Evolutionary conservation across 1,140 invertebrate genomes (phyloP), one percentile per base, ranked within the genome.

Genomic region (Adelges cooleyi): DNA sequence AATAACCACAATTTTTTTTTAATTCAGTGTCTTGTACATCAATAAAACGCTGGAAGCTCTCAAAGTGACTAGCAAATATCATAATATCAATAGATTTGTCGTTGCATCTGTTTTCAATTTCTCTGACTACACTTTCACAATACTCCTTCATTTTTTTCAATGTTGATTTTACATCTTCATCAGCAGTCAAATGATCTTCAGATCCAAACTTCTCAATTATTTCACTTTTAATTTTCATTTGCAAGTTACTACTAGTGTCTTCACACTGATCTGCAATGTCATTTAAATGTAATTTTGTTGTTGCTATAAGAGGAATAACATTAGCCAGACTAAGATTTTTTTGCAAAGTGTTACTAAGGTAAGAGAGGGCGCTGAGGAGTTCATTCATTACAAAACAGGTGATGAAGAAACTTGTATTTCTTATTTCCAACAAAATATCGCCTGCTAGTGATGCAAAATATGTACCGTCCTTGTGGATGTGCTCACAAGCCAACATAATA

Each of bases 201-300:
- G 27, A 33, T 29, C 27, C 49, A 51, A 51, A 51, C 25, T 51
- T 51, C 5, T 51, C n/a, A 17, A 17, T 6, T 29, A 51, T 29
- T 29, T 36, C 6, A 36, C 22, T 36, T 52, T 20, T 18, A 52
- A 52, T 20, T 36, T 52, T 52, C 9, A 36, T 52, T 1, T 29
- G 17, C 17, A 52, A 52, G 17, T 52, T 52, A 52, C 50, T 52
- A 52, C 36, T 52, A 13, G 29, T 29, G 25, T 52, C 29, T 36
- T 20, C 50, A 52, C 50, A 52, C 50, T 52, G 50, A 33, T 52
- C 29, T 51, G 13, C 49, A 51, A 51, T 52, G 8, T 52, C 27
- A 36, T 52, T 33, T 52, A 52, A 33, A 52, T 36, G 50, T 36
- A 52, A 52, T 36, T 52, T 52, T 52, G 25, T 52, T 52, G 50